A percentile compares a stretch with the other conserved stretches of the same genome.
phyloP scores from a whole-genome alignment of 2,797 vertebrate species.

The Pseudotriccus pelzelni region DNA sequence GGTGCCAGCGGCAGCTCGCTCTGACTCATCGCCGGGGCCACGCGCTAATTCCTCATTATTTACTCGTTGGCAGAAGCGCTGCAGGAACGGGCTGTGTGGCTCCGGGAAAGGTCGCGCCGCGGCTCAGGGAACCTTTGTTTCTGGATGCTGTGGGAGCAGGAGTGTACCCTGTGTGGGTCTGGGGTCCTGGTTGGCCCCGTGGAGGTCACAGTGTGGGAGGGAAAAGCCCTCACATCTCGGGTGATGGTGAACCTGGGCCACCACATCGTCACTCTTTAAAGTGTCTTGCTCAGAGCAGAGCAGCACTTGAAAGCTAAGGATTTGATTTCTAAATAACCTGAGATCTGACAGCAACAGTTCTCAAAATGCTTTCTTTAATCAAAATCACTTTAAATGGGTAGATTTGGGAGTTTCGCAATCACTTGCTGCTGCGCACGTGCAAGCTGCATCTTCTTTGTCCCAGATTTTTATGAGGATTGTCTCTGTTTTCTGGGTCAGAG shows the following conservation, averaged over 20 bases:
- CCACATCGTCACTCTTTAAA: fast-evolving
- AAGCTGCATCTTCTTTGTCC: constrained; percentile 36
- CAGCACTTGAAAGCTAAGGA: background rate
- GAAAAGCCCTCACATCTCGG: fast-evolving
- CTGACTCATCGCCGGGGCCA: background rate
- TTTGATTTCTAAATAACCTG: constrained; percentile 28
- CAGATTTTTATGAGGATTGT: constrained; percentile 65
- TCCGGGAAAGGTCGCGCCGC: background rate
- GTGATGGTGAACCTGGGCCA: background rate
- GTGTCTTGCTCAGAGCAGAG: background rate
- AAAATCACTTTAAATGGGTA: constrained; percentile 43
- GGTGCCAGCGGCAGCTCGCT: fast-evolving
- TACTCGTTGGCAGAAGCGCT: constrained; percentile 18
- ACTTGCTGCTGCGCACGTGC: background rate
- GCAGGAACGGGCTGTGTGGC: background rate
- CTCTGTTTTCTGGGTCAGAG: constrained; percentile 69
- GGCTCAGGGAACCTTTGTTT: background rate
- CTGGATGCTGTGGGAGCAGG: background rate
- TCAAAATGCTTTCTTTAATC: constrained; percentile 45
- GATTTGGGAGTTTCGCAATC: constrained; percentile 8
- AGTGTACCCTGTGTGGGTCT: background rate
- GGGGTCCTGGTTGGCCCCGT: background rate
- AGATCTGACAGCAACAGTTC: background rate
- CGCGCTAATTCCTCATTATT: constrained; percentile 29
- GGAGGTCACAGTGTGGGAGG: background rate